Percentiles rank a stretch among this genome's conserved stretches.
phyloP scores from a whole-genome alignment of 2,113 vertebrate species.

The Dermatemys mawii region DNA sequence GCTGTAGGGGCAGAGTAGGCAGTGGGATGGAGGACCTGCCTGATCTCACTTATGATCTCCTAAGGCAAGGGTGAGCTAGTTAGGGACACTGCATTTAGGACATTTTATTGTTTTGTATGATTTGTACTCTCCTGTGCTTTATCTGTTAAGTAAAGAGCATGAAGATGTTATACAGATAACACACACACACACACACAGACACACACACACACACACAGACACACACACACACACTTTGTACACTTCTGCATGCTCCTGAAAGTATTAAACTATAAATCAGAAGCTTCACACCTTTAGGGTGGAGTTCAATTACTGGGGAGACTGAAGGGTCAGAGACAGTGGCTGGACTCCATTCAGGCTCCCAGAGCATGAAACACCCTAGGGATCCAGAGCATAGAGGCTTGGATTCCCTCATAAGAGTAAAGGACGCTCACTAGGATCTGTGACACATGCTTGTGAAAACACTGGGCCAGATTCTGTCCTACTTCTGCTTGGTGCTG shows the following conservation, averaged over 20 bases:
- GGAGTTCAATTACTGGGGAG: neutral
- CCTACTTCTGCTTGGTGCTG: neutral
- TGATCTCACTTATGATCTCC: neutral
- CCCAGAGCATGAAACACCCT: neutral
- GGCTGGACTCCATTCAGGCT: neutral
- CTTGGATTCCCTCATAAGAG: no score
- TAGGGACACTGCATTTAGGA: neutral
- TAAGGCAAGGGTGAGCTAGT: neutral
- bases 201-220: neutral
- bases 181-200: no score
- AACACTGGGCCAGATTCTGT: neutral
- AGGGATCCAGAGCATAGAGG: no score
- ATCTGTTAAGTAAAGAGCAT: neutral
- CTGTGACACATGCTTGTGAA: no score
- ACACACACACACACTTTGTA: no score
- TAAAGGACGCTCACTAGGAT: no score
- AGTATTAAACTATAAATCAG: neutral
- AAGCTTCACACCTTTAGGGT: neutral
- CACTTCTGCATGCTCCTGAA: neutral
- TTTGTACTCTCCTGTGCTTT: neutral
- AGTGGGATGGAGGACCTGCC: neutral
- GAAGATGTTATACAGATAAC: neutral
- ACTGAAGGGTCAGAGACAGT: neutral
- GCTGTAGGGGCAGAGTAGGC: neutral
- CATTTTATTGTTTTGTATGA: neutral